Percentiles rank a stretch among this genome's conserved stretches.
Conservation (phyloP, 2,113 vertebrate species). For the Heliornis fulica region DNA sequence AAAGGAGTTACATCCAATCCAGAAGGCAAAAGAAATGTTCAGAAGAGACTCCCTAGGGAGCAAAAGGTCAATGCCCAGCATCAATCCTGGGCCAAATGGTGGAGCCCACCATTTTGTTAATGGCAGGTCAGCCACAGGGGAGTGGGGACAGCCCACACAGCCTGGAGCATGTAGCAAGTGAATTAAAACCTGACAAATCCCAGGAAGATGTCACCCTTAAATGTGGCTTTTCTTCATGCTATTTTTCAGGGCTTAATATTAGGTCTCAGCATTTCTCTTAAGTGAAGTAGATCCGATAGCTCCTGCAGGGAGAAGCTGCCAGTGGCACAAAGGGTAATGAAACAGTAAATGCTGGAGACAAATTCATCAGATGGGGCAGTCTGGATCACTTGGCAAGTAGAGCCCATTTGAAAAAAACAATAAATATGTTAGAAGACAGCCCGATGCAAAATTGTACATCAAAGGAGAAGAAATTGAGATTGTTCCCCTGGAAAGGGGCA, state of each 20-base stretch:
- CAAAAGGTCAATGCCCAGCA: fast-evolving
- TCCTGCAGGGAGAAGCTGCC: background rate
- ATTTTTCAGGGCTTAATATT: background rate
- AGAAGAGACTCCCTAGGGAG: background rate
- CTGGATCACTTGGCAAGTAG: constrained; percentile 18
- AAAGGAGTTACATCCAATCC: background rate
- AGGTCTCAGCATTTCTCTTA: background rate
- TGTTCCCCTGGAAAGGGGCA: background rate
- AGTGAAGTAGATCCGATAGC: background rate
- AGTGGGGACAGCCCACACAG: background rate
- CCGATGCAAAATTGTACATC: background rate
- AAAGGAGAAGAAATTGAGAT: background rate
- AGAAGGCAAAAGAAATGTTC: background rate
- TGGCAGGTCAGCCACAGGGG: background rate
- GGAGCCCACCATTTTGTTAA: background rate
- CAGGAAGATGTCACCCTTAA: background rate
- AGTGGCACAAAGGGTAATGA: constrained; percentile 18
- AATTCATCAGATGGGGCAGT: constrained; percentile 5
- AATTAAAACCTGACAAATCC: background rate
- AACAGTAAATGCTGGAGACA: background rate
- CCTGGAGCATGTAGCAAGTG: background rate
- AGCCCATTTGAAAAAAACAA: background rate
- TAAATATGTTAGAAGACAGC: background rate
- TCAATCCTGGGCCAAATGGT: background rate
- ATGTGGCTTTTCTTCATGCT: background rate